Base-by-base conservation (phyloP, 2,888 invertebrate species). In the Linyphia triangularis region DNA sequence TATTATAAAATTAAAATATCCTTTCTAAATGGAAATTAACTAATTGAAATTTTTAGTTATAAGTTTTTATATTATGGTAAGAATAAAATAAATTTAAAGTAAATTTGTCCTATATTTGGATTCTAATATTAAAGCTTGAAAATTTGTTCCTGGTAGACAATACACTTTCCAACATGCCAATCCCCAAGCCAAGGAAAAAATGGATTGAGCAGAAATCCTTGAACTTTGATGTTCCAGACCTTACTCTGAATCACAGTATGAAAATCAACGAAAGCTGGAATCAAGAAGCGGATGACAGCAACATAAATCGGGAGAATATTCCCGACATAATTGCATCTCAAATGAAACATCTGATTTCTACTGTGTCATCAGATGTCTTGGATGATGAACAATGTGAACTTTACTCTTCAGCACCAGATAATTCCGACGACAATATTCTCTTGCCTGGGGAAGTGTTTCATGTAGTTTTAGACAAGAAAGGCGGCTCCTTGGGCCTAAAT, bases 381-480 rank as follows among this genome's bases (percentile, higher is more conserved):
- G 13, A 43, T 26, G 30, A 51, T n/a, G 63, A 19, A 28, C 24
- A 59, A n/a, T 67, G 67, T 57, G 77, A 77, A 57, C 19, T n/a
- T 28, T 33, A 40, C 24, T 6, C 30, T 33, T 37, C 59, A 0
- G 37, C 30, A 3, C 19, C 19, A 0, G n/a, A 51, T 24, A 43
- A 40, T 63, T 16, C 37, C 1, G 81, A 88, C 33, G 61, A 63
- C 1, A 88, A 82, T 61, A 37, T 72, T 19, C 57, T 88, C 7
- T 33, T 88, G 7, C 82, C 83, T 16, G 88, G 88, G 19, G 88
- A 88, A 88, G 63, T 88, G 5, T 88, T 82, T 13, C 88, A 88
- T 83, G 88, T 88, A 28, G 88, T 88, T 30, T 57, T 88, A 7
- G 88, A 88, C 70, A 88, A 88, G 37, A 88, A 88, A 77, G 83